These are phyloP conservation scores for Lichenostomus cassidix DNA, from an alignment of 2,113 vertebrate genomes.

Conservation along the genomic window DNA sequence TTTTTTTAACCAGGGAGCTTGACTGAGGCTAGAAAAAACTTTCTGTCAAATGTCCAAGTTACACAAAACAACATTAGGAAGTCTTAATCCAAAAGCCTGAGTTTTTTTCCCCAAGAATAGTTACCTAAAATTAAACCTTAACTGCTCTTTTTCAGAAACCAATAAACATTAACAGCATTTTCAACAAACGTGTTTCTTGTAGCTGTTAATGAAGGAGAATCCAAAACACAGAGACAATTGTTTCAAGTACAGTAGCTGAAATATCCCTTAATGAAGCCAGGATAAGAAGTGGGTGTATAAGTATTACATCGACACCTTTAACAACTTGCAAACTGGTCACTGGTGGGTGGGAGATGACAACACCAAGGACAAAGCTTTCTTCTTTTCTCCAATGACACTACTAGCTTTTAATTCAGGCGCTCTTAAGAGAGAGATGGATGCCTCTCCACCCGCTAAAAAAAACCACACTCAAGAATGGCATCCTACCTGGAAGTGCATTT, in stretches of 20 bases:
- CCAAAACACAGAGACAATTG: neutral
- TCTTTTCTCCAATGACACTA: neutral
- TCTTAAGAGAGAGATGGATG: neutral
- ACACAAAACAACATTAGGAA: neutral
- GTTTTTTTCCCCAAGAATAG: neutral
- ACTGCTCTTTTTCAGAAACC: neutral
- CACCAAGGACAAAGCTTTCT: neutral
- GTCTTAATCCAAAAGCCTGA: neutral
- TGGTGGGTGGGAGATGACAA: accelerated
- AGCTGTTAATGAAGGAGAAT: neutral
- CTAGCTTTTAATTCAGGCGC: neutral
- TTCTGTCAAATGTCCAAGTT: neutral
- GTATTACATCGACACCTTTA: neutral
- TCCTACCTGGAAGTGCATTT: neutral
- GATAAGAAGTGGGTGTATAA: neutral
- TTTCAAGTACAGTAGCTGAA: neutral
- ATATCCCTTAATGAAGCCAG: neutral
- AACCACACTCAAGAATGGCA: neutral
- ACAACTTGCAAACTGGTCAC: neutral
- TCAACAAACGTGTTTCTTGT: neutral
- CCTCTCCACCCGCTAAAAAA: neutral
- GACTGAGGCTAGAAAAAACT: neutral
- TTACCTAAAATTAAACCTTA: neutral
- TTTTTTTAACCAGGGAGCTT: neutral
- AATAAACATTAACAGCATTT: neutral